phyloP scores from a whole-genome alignment of 2,888 invertebrate species.

The Lypha dubia region DNA sequence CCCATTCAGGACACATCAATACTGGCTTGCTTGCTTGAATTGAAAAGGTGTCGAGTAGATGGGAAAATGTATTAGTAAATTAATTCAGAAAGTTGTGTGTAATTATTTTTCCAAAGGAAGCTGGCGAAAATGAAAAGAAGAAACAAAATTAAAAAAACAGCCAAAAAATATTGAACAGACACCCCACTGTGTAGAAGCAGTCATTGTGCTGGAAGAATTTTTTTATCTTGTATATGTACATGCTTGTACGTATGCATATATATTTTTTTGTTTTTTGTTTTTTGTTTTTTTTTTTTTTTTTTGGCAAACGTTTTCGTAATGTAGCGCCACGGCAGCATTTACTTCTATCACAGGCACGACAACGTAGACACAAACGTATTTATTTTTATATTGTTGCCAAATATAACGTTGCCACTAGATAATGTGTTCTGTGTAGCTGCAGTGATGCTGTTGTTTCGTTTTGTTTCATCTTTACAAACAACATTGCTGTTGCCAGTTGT shows the following conservation, averaged over 20 bases:
- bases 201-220: slow-evolving; percentile 28
- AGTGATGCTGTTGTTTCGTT: slow-evolving; percentile 29
- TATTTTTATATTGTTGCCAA: slow-evolving; percentile 29
- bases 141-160: neutral
- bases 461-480: slow-evolving; percentile 24
- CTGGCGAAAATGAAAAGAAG: slow-evolving; percentile 4
- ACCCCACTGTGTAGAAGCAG: slow-evolving; percentile 52
- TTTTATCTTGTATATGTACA: slow-evolving; percentile 37
- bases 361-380: neutral
- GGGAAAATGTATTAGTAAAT: slow-evolving; percentile 54
- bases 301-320: slow-evolving; percentile 62
- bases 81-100: slow-evolving; percentile 61
- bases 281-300: slow-evolving; percentile 24
- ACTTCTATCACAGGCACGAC: neutral
- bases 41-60: slow-evolving; percentile 11
- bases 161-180: slow-evolving; percentile 9
- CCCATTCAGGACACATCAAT: neutral
- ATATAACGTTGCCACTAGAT: neutral
- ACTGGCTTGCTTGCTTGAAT: neutral
- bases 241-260: neutral
- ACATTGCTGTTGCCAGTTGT: slow-evolving; percentile 54
- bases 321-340: slow-evolving; percentile 23
- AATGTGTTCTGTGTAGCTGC: slow-evolving; percentile 15
- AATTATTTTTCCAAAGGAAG: slow-evolving; percentile 54
- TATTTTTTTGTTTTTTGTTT: slow-evolving; percentile 9